These are phyloP conservation scores for Trachelus iudaicus DNA, from an alignment of 2,888 invertebrate genomes.

Conservation along the genomic window DNA sequence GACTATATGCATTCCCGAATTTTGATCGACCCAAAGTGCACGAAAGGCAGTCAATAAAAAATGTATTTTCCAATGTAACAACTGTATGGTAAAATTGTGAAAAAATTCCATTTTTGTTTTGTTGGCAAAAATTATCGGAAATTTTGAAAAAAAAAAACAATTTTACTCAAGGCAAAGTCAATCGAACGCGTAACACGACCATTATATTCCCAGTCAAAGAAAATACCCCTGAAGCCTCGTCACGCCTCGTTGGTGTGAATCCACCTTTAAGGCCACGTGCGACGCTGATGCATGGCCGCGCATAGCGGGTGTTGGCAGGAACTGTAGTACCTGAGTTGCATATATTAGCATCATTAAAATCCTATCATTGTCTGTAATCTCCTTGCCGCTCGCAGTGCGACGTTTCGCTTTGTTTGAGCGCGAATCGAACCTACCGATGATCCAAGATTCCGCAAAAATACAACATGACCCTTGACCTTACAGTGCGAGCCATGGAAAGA, in stretches of 20 bases:
- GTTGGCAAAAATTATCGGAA: background rate
- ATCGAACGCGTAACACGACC: background rate
- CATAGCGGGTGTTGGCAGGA: conserved; percentile 40
- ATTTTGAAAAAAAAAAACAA: background rate
- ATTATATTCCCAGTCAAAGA: background rate
- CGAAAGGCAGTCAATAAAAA: no score
- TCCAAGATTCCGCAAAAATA: conserved; percentile 13
- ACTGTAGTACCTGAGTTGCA: conserved; percentile 47
- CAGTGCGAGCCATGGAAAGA: background rate
- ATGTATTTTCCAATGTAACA: no score
- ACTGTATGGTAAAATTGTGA: no score
- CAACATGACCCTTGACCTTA: background rate
- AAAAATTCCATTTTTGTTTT: no score
- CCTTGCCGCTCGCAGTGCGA: conserved; percentile 16
- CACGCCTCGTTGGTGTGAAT: conserved; percentile 17
- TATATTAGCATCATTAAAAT: conserved; percentile 45
- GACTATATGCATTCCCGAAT: background rate
- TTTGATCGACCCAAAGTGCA: no score
- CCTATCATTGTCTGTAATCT: conserved; percentile 46
- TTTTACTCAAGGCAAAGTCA: no score
- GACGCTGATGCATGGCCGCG: conserved; percentile 30
- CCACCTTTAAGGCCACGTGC: conserved; percentile 32
- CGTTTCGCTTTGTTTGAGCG: background rate
- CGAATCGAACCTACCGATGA: conserved; percentile 13
- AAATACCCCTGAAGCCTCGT: background rate